A percentile compares a stretch with the other conserved stretches of the same genome.
Conservation (phyloP, 2,113 vertebrate genomes). For the Myotis lucifugus region DNA sequence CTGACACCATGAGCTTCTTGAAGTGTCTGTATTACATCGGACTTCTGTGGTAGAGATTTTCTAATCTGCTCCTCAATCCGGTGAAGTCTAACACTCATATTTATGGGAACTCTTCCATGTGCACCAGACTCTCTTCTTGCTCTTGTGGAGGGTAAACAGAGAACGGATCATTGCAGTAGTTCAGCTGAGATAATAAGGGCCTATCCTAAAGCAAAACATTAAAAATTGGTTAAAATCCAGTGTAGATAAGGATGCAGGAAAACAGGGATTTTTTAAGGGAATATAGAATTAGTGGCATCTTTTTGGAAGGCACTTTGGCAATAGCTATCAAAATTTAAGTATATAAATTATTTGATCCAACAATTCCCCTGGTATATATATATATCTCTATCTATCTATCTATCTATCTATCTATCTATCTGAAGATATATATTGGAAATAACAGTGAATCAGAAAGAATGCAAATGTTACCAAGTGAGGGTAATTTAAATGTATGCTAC, state of each 20-base stretch:
- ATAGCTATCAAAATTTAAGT: constrained; percentile 23
- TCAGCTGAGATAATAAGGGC: background rate
- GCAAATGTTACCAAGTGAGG: background rate
- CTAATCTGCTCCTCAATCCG: background rate
- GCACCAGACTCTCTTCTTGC: background rate
- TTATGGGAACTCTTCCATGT: background rate
- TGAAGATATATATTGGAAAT: background rate
- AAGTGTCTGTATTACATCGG: background rate
- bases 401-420: too few relatives aligned
- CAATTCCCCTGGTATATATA: background rate
- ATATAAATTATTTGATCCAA: background rate
- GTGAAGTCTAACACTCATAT: background rate
- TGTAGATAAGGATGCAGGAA: background rate
- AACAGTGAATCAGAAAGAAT: constrained; percentile 20
- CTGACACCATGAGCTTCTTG: background rate
- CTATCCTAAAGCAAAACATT: background rate
- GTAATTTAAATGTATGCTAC: background rate
- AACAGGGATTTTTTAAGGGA: background rate
- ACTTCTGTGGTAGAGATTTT: background rate
- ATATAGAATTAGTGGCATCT: constrained; percentile 12
- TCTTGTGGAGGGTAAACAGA: background rate
- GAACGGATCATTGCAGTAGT: background rate
- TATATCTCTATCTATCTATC: too few relatives aligned
- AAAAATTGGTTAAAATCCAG: background rate
- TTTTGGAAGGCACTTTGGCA: background rate